Base-by-base conservation (phyloP, 2,888 invertebrate genomes). In the Pantelozetes paolii region DNA sequence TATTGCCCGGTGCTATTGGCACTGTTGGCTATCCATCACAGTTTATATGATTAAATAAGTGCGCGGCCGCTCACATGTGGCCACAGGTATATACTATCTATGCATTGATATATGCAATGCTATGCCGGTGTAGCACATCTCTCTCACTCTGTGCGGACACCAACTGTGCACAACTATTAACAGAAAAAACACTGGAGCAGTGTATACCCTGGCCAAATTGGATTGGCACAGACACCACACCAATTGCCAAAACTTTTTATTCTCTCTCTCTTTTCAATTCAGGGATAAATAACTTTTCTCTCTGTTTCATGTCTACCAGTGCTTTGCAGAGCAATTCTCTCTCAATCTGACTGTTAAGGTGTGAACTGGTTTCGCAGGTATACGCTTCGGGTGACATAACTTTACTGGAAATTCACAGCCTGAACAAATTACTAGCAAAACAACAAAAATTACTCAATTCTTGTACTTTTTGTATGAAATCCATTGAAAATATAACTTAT, bases 351-450 rank as follows among this genome's bases (percentile, higher is more conserved):
- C 18, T 9, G 59, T 59, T 59, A 59, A 59, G 59, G 59, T 59
- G 59, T 59, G 59, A 59, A 59, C 59, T 59, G 59, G 59, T 59
- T 59, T 59, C 59, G 59, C 59, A 59, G 59, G 59, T 59, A 59
- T 59, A 59, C 30, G 59, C 59, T 59, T 59, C 15, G 26, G 30
- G 23, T 54, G 54, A 54, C 54, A 54, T 54, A 26, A 54, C 54
- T 54, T 54, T 54, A 54, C 54, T 54, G 23, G 23, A 54, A 54
- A 54, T 54, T 54, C 18, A 26, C 54, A 23, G 18, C 23, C 23
- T 13, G 54, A 54, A 54, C 54, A 54, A 54, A 54, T 54, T 54
- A 13, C 54, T 54, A 6, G 11, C 8, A 54, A 54, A 23, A 15
- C 3, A 15, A 23, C 20, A 48, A 15, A 48, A 48, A 48, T n/a